Evolutionary conservation across 2,113 vertebrate genomes (phyloP), one percentile per base, ranked within the genome.

Genomic region (Scalopus aquaticus): DNA sequence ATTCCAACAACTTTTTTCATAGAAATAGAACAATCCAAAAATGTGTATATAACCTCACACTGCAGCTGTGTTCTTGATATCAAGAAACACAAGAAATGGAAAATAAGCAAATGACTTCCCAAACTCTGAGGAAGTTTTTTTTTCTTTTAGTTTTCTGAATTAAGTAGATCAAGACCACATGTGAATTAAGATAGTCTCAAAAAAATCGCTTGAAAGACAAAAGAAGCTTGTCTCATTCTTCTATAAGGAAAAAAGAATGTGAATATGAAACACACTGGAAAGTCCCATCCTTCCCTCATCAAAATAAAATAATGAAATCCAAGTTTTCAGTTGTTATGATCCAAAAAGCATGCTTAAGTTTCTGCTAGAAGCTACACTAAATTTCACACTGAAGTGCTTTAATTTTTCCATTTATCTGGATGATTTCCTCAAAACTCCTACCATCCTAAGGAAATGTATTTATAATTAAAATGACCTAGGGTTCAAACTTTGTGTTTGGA

Each of bases 181-280:
- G 32, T 93, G 81, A 97, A 80, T 77, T 26, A 62, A 84, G 1
- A 77, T 74, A 91, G 28, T 72, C 93, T 83, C 90, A 56, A 54
- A 51, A 69, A 4, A 35, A 49, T 56, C 94, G 26, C 76, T 96
- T 96, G 84, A 96, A 97, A 98, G 95, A 67, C n/a, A 94, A 96
- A 97, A 97, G 91, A 11, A 51, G 64, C 22, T 0, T 76, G 11
- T 79, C 73, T 94, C 56, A 82, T 74, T 97, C 12, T 94, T 97
- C 78, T 83, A 19, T n/a, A 60, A 96, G 60, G 35, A 67, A 86
- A 54, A 20, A 46, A 54, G 46, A 85, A 90, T 51, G 17, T 89
- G 58, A 56, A 46, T 30, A 69, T 39, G 37, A 94, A 81, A 67
- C 65, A 81, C 56, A 72, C 2, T 85, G 85, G 58, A 92, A 96